These are phyloP conservation scores for Caenorhabditis afra DNA, from an alignment of 2,888 invertebrate species.

Conservation along the genomic window DNA sequence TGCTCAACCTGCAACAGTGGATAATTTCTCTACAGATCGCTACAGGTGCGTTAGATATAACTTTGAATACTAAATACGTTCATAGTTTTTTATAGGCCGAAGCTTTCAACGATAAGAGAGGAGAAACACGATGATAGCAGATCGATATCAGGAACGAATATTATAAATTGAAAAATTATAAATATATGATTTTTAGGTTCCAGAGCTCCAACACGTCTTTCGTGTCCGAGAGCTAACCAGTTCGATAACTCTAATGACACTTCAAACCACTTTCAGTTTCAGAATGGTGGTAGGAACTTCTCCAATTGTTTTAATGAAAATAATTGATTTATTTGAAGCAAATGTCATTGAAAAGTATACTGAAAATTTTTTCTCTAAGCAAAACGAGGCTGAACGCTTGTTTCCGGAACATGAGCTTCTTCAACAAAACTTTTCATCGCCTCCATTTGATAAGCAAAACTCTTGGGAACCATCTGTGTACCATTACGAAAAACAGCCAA, in stretches of 20 bases:
- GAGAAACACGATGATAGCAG: constrained; percentile 26
- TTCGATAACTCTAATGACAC: constrained; percentile 30
- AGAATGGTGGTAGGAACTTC: constrained; percentile 12
- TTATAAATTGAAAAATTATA: neutral
- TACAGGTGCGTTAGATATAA: neutral
- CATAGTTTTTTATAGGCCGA: no score
- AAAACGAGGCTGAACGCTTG: constrained; percentile 27
- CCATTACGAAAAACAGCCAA: constrained; percentile 44
- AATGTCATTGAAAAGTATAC: constrained; percentile 28
- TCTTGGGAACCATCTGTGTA: constrained; percentile 47
- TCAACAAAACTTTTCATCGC: constrained; percentile 6
- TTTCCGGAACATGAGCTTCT: constrained; percentile 31
- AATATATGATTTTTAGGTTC: constrained; percentile 13
- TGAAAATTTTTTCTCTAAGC: constrained; percentile 28
- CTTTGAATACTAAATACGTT: no score
- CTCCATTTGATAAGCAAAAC: constrained; percentile 29
- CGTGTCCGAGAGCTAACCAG: neutral
- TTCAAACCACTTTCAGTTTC: constrained; percentile 21
- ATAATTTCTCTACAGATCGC: constrained; percentile 17
- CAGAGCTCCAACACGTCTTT: constrained; percentile 10
- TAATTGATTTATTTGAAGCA: constrained; percentile 8
- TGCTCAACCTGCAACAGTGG: constrained; percentile 4
- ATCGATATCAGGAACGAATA: neutral
- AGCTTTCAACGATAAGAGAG: constrained; percentile 29
- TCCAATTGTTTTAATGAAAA: neutral